phyloP scores from a whole-genome alignment of 2,113 vertebrate genomes.

The Chloebia gouldiae region DNA sequence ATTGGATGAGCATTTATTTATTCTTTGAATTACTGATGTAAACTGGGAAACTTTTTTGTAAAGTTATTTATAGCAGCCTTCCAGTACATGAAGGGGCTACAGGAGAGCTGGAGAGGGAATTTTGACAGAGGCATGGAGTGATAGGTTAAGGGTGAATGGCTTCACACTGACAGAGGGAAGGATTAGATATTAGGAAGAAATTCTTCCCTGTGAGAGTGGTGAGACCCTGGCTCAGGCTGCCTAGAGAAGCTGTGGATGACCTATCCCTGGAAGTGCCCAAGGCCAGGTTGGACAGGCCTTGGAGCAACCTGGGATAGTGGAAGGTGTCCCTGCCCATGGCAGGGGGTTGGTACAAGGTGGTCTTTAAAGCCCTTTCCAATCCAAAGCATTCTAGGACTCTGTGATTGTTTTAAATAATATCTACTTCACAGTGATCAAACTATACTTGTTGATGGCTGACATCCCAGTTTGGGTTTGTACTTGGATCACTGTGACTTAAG shows the following conservation, averaged over 20 bases:
- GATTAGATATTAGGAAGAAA: background rate
- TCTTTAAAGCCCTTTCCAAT: background rate
- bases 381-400: background rate
- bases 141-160: background rate
- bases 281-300: background rate
- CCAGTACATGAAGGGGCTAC: background rate
- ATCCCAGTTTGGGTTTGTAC: background rate
- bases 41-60: background rate
- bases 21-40: background rate
- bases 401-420: background rate
- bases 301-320: background rate
- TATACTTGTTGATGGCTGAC: background rate
- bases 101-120: background rate
- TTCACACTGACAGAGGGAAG: background rate
- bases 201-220: background rate
- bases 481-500: background rate
- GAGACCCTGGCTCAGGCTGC: background rate
- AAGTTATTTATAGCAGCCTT: background rate
- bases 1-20: background rate
- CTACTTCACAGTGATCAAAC: background rate
- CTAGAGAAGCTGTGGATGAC: background rate
- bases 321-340: background rate
- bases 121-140: background rate
- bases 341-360: background rate
- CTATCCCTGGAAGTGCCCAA: background rate